phyloP scores from a whole-genome alignment of 2,797 vertebrate species.

The Numenius phaeopus region DNA sequence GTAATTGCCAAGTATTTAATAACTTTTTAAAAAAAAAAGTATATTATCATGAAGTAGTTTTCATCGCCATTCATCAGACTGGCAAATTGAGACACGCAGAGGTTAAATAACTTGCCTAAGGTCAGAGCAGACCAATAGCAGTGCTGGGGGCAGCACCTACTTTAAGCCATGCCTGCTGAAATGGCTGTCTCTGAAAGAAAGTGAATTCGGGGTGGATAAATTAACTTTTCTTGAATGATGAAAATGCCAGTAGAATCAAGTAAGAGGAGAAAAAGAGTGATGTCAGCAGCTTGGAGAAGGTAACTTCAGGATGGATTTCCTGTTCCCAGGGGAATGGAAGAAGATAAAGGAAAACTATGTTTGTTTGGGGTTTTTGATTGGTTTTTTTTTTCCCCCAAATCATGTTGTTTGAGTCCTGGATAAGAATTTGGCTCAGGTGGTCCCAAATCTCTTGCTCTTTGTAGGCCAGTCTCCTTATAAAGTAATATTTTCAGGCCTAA shows the following conservation, averaged over 20 bases:
- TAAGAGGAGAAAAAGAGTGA: not conserved
- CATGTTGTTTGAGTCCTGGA: not conserved
- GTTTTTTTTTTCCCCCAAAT: not conserved
- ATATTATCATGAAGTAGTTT: not conserved
- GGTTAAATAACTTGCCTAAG: not conserved
- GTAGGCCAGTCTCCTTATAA: not conserved
- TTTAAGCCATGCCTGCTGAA: not conserved
- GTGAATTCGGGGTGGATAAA: not conserved
- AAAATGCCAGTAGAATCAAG: not conserved
- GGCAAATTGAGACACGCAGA: not conserved
- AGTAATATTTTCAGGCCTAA: not conserved
- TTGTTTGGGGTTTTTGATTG: not conserved
- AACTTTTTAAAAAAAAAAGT: not conserved
- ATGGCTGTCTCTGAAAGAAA: not conserved
- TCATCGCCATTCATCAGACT: slow-evolving; percentile 29
- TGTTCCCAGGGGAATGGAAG: not conserved
- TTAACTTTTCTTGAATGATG: slow-evolving; percentile 60
- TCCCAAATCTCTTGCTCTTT: not conserved
- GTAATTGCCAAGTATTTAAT: slow-evolving; percentile 49
- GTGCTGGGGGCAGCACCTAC: not conserved
- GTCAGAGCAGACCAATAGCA: not conserved
- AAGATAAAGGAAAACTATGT: not conserved
- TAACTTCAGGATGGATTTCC: not conserved
- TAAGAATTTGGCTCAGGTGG: not conserved
- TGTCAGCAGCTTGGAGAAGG: not conserved